A percentile compares a stretch with the other conserved stretches of the same genome.
phyloP scores from a whole-genome alignment of 2,888 invertebrate genomes.

The Sialis fuliginosa region DNA sequence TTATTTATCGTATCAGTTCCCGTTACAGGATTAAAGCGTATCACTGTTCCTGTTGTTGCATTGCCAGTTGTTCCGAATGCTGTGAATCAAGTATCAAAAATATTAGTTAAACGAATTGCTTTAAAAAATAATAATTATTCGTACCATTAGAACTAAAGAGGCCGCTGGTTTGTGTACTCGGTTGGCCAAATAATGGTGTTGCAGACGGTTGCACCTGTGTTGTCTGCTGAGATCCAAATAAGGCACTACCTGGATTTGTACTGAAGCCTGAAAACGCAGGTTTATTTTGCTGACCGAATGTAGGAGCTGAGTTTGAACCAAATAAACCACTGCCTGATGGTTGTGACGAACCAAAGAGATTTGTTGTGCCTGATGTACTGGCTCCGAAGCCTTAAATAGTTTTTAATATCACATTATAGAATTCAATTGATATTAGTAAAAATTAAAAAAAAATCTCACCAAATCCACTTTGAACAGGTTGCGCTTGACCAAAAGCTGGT shows the following conservation, averaged over 20 bases:
- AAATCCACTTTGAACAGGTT: constrained; percentile 30
- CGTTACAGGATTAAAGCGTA: constrained; percentile 73
- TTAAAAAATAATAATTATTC: constrained; percentile 6
- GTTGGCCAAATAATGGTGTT: constrained; percentile 44
- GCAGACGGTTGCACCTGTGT: constrained; percentile 27
- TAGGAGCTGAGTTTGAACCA: constrained; percentile 32
- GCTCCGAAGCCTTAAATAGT: constrained; percentile 20
- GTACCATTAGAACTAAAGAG: constrained; percentile 10
- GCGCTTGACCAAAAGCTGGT: constrained; percentile 44
- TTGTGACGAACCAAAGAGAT: constrained; percentile 36
- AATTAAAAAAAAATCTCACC: constrained; percentile 5
- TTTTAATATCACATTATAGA: neutral
- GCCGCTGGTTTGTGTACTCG: constrained; percentile 29
- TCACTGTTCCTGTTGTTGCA: constrained; percentile 46
- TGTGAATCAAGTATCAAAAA: too few species aligned
- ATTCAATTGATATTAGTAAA: neutral
- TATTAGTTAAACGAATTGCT: neutral
- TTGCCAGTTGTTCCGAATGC: constrained; percentile 14
- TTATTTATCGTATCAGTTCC: constrained; percentile 87
- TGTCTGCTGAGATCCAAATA: constrained; percentile 31
- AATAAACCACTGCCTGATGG: constrained; percentile 39
- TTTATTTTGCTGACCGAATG: constrained; percentile 34
- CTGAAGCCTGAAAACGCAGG: constrained; percentile 40
- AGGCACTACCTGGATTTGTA: constrained; percentile 16
- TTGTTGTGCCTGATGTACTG: constrained; percentile 27